A percentile compares a stretch with the other conserved stretches of the same genome.
These are phyloP conservation scores for Molossus molossus DNA, from an alignment of 2,797 vertebrate genomes.

Conservation along the genomic window DNA sequence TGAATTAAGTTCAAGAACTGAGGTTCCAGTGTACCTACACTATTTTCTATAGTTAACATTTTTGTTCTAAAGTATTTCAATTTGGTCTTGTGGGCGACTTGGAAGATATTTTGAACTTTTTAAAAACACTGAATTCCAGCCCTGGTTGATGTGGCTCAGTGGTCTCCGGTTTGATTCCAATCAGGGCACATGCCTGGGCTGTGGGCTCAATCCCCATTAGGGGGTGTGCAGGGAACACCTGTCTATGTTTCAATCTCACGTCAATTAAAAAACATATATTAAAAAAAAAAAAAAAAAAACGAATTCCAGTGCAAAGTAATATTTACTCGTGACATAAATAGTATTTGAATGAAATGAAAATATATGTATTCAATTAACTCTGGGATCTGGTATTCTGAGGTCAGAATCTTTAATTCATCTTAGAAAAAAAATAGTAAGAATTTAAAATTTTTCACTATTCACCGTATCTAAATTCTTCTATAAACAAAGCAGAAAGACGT, in stretches of 20 bases:
- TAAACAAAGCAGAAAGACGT: slow-evolving; percentile 36
- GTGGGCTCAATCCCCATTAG: too few relatives aligned
- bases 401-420: slow-evolving; percentile 63
- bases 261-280: too few relatives aligned
- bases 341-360: slow-evolving; percentile 73
- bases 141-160: too few relatives aligned
- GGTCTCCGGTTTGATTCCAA: too few relatives aligned
- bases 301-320: slow-evolving; percentile 61
- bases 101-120: slow-evolving; percentile 43
- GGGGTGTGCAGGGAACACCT: too few relatives aligned
- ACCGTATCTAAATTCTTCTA: neutral
- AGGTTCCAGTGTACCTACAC: neutral
- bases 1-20: too few relatives aligned
- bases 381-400: slow-evolving; percentile 39
- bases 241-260: too few relatives aligned
- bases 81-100: slow-evolving; percentile 73
- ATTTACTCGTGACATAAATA: slow-evolving; percentile 62
- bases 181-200: too few relatives aligned
- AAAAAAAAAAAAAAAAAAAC: neutral
- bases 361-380: slow-evolving; percentile 45
- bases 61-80: slow-evolving; percentile 3
- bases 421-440: slow-evolving; percentile 18
- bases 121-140: slow-evolving; percentile 26
- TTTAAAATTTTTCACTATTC: slow-evolving; percentile 44
- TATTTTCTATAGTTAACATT: neutral